Evolutionary conservation across 1,140 invertebrate species (phyloP).

Genomic region (Pseudomyrmex pallidus): DNA sequence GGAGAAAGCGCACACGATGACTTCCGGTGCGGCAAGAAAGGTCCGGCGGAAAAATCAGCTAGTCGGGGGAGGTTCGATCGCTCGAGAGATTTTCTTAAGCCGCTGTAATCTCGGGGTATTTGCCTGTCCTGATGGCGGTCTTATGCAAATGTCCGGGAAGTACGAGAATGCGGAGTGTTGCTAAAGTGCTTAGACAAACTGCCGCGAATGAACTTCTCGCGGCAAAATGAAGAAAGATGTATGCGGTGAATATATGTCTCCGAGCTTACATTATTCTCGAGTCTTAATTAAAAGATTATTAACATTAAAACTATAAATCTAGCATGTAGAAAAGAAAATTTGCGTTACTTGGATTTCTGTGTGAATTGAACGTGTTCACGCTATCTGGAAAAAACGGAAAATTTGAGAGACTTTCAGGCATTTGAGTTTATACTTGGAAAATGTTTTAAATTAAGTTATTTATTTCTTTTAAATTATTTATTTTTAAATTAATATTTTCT

Average conservation of each 20-base stretch:
- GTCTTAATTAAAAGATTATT: conserved; percentile 8
- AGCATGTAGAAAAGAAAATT: neutral
- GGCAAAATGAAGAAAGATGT: neutral
- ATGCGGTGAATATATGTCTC: neutral
- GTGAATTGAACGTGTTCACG: neutral
- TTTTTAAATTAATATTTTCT: too few relatives aligned
- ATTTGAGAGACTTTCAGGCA: too few relatives aligned
- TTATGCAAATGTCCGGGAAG: conserved; percentile 44
- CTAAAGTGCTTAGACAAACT: conserved; percentile 34
- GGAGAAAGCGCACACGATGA: neutral
- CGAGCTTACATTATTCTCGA: neutral
- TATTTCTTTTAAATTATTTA: too few relatives aligned
- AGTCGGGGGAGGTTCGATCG: conserved; percentile 18
- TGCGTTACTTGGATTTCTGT: neutral
- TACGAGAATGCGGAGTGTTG: conserved; percentile 19
- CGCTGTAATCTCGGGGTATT: conserved; percentile 33
- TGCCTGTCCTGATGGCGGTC: conserved; percentile 5
- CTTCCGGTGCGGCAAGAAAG: neutral
- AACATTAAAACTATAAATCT: neutral
- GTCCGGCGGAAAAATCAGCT: conserved; percentile 31
- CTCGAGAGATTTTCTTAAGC: conserved; percentile 40
- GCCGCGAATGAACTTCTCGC: neutral
- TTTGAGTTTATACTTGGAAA: too few relatives aligned
- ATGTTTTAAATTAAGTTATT: too few relatives aligned
- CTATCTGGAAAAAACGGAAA: neutral